phyloP scores from a whole-genome alignment of 2,888 invertebrate genomes.

The Salpingus planirostris region DNA sequence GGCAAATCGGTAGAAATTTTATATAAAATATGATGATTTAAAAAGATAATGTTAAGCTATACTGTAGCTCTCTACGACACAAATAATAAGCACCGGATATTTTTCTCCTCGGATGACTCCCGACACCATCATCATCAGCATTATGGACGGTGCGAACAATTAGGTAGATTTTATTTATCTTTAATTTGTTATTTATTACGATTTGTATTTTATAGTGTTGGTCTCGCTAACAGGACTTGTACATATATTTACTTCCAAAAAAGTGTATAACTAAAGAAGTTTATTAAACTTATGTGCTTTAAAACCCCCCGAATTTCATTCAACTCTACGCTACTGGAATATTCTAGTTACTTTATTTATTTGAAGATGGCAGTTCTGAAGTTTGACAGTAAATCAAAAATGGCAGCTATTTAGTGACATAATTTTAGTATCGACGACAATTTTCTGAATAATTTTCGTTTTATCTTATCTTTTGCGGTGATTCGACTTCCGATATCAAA shows the following conservation, averaged over 20 bases:
- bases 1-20: neutral
- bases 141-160: slow-evolving; percentile 23
- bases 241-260: slow-evolving; percentile 39
- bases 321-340: too few relatives aligned
- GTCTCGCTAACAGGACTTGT: slow-evolving; percentile 41
- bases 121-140: too few relatives aligned
- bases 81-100: too few relatives aligned
- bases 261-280: slow-evolving; percentile 40
- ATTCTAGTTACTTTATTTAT: too few relatives aligned
- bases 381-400: neutral
- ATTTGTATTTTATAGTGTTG: slow-evolving; percentile 39
- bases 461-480: neutral
- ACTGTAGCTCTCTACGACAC: slow-evolving; percentile 34
- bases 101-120: too few relatives aligned
- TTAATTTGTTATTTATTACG: slow-evolving; percentile 38
- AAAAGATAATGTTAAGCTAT: slow-evolving; percentile 16
- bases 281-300: slow-evolving; percentile 39
- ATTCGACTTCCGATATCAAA: neutral
- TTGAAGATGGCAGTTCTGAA: slow-evolving; percentile 1
- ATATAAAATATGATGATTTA: slow-evolving; percentile 3
- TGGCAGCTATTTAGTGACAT: slow-evolving; percentile 1
- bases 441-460: neutral
- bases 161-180: slow-evolving; percentile 32
- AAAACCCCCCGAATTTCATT: too few relatives aligned
- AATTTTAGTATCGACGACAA: neutral